Base-by-base conservation (phyloP, 2,113 vertebrate species). In the Melanerpes formicivorus region DNA sequence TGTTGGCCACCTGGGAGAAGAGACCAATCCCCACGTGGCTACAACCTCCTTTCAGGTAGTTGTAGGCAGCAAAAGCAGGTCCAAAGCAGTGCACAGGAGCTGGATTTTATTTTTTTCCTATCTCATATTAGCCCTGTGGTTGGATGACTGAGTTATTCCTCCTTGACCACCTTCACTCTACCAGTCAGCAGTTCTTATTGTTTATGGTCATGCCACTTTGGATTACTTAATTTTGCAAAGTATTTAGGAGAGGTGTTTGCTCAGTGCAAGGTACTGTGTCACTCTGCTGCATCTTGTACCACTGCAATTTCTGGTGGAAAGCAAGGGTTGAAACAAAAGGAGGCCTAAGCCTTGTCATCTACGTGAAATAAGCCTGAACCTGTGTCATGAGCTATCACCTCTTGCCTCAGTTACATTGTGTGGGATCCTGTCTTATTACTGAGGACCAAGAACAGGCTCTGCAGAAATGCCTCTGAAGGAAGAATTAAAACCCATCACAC, bases 401-500 rank as follows among this genome's bases (percentile, higher is more conserved):
- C 63, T 70, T 9, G 1, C 54, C 44, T 80, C 52, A 19, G 40
- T 18, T 50, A 52, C 56, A 8, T 56, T 80, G 72, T 59, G 48
- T 69, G 46, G 62, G 52, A 63, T 72, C 73, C 72, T 54, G 42
- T 40, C 14, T 58, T 86, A 12, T 29, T 66, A 19, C 62, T 8
- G 55, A 92, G 63, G 32, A 77, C 59, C 81, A 82, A 84, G 91
- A 87, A 66, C 83, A 79, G 58, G 64, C 67, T 95, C 77, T 55
- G 55, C 18, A 27, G 29, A 93, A 80, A 93, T 0, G 7, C 66
- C 40, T 91, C 59, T 42, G 34, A 95, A 95, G 64, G 63, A 94
- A 73, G 64, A 93, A 93, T 93, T 94, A 87, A 93, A 95, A 96
- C 67, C 50, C 84, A 60, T 52, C 30, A 67, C 94, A 90, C 1